Percentiles rank a stretch among this genome's conserved stretches.
Conservation (phyloP, 2,888 invertebrate genomes). For the Saturnia pavonia region DNA sequence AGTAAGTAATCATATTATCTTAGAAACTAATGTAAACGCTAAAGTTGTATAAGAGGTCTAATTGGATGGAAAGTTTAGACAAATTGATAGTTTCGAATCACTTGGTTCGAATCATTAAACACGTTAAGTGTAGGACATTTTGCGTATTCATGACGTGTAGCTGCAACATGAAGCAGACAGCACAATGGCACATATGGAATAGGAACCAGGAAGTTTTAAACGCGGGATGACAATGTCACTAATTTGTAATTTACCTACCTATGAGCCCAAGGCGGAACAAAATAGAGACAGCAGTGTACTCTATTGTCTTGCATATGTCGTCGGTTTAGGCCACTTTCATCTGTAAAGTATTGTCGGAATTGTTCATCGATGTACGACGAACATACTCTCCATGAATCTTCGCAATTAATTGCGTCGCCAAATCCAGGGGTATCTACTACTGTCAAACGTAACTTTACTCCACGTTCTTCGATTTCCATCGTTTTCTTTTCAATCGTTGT, state of each 20-base stretch:
- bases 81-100: background rate
- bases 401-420: conserved; percentile 95
- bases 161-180: too few species aligned
- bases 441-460: conserved; percentile 93
- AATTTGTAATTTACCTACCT: conserved; percentile 82
- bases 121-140: conserved; percentile 4
- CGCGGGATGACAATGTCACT: conserved; percentile 7
- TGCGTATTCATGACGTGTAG: background rate
- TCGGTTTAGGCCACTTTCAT: conserved; percentile 97
- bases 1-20: background rate
- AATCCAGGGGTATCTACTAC: conserved; percentile 98
- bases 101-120: background rate
- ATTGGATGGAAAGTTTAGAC: conserved; percentile 3
- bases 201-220: conserved; percentile 16
- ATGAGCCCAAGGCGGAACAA: conserved; percentile 97
- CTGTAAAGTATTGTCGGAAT: conserved; percentile 91
- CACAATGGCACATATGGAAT: conserved; percentile 14
- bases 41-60: background rate
- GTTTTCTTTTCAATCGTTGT: conserved; percentile 89
- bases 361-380: conserved; percentile 96
- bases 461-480: conserved; percentile 97
- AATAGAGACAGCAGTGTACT: conserved; percentile 97
- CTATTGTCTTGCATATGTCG: conserved; percentile 97
- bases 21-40: background rate
- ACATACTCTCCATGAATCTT: conserved; percentile 96